These are phyloP conservation scores for Lepus timidus DNA, from an alignment of 2,113 vertebrate genomes.

Conservation along the genomic window DNA sequence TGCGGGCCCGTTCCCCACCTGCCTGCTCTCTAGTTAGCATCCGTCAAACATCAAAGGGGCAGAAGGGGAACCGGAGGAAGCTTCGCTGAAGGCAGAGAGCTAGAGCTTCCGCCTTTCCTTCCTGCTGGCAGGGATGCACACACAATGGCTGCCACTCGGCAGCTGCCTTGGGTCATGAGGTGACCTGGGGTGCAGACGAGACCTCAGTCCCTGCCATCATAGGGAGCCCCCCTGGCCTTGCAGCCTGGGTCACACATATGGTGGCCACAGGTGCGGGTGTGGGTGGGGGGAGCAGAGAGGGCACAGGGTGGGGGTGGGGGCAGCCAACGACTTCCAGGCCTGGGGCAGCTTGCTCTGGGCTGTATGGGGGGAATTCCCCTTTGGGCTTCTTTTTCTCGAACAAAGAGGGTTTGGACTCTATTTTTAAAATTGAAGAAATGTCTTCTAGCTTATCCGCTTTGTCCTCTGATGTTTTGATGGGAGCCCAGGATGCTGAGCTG, in stretches of 20 bases:
- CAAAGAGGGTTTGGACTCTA: not conserved
- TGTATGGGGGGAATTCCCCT: not conserved
- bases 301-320: not conserved
- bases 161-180: not conserved
- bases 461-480: not conserved
- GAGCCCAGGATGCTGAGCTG: not conserved
- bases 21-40: not conserved
- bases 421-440: not conserved
- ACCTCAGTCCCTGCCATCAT: not conserved
- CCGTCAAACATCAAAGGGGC: not conserved
- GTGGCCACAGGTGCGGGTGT: too few relatives aligned
- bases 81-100: not conserved
- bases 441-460: not conserved
- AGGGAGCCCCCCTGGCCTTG: not conserved
- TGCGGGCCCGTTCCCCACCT: not conserved
- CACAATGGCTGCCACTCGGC: not conserved
- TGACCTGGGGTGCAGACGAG: not conserved
- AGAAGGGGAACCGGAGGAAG: not conserved
- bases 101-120: not conserved
- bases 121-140: not conserved
- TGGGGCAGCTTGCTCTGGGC: not conserved
- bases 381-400: not conserved
- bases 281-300: not conserved
- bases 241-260: too few relatives aligned
- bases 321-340: not conserved